Percentiles rank a stretch among this genome's conserved stretches.
These are phyloP conservation scores for Arothron firmamentum DNA, from an alignment of 2,113 vertebrate genomes.

Conservation along the genomic window DNA sequence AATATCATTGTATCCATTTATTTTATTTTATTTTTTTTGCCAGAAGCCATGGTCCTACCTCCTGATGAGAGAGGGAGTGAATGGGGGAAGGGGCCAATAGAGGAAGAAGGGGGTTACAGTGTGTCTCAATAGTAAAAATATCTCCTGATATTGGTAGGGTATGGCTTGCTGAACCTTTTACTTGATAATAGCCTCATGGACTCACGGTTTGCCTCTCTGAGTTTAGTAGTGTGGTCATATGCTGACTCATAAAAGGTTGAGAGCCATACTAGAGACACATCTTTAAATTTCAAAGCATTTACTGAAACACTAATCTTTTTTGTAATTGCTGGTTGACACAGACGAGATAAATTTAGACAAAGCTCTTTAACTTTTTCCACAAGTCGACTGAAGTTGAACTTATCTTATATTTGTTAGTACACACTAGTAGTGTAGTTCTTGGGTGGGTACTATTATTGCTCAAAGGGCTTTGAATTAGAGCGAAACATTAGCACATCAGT, in stretches of 20 bases:
- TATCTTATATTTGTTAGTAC: background rate
- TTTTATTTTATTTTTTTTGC: constrained; percentile 24
- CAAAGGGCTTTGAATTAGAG: no score
- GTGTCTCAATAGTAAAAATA: constrained; percentile 45
- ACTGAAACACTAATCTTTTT: background rate
- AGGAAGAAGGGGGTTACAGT: constrained; percentile 56
- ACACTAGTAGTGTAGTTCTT: background rate
- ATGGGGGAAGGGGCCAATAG: constrained; percentile 42
- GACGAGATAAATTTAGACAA: background rate
- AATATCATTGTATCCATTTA: constrained; percentile 57
- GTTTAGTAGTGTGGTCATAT: constrained; percentile 27
- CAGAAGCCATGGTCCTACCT: constrained; percentile 60
- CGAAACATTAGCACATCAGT: no score
- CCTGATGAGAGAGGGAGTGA: constrained; percentile 52
- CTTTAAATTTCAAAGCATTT: background rate
- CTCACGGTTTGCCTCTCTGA: constrained; percentile 50
- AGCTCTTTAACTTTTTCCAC: background rate
- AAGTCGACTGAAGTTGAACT: background rate
- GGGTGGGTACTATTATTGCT: no score
- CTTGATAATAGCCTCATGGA: constrained; percentile 44
- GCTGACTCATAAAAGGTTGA: constrained; percentile 37
- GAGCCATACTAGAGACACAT: constrained; percentile 7
- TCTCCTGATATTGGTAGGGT: constrained; percentile 37
- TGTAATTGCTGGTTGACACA: no score
- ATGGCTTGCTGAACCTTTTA: constrained; percentile 48